phyloP scores from a whole-genome alignment of 2,888 invertebrate genomes.

The Protonemura montana region DNA sequence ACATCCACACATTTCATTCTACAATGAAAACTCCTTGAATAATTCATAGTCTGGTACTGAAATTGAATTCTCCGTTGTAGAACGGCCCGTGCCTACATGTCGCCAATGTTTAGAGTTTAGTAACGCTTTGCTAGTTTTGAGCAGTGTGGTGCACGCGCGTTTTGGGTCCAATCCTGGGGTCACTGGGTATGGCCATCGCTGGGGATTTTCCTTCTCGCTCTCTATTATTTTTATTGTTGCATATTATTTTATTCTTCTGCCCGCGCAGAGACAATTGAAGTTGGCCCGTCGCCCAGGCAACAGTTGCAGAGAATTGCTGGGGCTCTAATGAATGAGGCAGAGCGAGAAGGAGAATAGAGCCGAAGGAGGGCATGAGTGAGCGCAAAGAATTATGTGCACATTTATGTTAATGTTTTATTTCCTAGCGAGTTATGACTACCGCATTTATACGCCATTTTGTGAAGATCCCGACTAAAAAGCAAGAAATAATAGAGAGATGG shows the following conservation, averaged over 20 bases:
- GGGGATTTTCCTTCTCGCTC: not conserved
- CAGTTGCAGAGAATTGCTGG: slow-evolving; percentile 34
- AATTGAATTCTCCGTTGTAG: slow-evolving; percentile 1
- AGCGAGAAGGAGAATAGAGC: not conserved
- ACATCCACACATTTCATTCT: slow-evolving; percentile 19
- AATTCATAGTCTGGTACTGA: not conserved
- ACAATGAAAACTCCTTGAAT: slow-evolving; percentile 29
- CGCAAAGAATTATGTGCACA: slow-evolving; percentile 24
- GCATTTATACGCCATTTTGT: slow-evolving; percentile 41
- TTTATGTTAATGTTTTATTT: slow-evolving; percentile 49
- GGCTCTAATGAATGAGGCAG: slow-evolving; percentile 15
- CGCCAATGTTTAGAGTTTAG: slow-evolving; percentile 13
- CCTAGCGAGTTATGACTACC: slow-evolving; percentile 45
- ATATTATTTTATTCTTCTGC: slow-evolving; percentile 35
- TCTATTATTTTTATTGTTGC: slow-evolving; percentile 25
- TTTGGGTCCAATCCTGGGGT: not conserved
- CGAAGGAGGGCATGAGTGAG: slow-evolving; percentile 4
- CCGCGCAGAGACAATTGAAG: slow-evolving; percentile 31
- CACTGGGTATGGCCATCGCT: not conserved
- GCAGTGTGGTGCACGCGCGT: not conserved
- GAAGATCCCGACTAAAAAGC: not conserved
- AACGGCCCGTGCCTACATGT: not conserved
- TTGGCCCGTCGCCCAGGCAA: slow-evolving; percentile 20
- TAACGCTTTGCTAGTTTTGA: not conserved
- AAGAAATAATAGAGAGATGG: not conserved